A percentile compares a stretch with the other conserved stretches of the same genome.
These are phyloP conservation scores for Ophiothrix spiculata DNA, from an alignment of 35 echinoderm and acorn worm genomes.

Conservation along the genomic window DNA sequence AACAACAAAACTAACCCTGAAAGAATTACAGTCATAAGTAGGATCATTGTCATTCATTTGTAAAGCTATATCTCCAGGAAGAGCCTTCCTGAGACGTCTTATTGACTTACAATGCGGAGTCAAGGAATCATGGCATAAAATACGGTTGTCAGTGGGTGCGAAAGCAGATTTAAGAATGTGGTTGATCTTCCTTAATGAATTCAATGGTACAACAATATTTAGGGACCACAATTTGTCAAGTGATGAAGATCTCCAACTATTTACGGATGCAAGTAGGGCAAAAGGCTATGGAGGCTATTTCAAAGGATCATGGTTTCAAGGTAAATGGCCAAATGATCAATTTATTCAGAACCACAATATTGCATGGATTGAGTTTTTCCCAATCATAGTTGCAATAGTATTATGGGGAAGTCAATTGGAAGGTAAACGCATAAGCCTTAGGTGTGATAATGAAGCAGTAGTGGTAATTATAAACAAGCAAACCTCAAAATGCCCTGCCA, in stretches of 20 bases:
- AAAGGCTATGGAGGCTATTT: conserved; percentile 29
- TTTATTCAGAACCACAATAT: background rate
- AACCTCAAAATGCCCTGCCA: background rate
- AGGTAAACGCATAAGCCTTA: background rate
- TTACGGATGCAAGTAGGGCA: conserved; percentile 6
- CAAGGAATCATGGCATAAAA: background rate
- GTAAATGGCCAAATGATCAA: background rate
- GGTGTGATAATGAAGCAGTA: background rate
- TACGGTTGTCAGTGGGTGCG: background rate
- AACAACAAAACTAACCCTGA: background rate
- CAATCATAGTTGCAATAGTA: background rate
- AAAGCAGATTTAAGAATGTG: conserved; percentile 15
- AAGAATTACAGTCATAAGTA: conserved; percentile 8
- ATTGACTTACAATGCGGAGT: conserved; percentile 19
- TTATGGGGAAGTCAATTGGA: background rate
- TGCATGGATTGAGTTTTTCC: conserved; percentile 11
- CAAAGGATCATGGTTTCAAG: conserved; percentile 15
- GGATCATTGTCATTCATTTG: conserved; percentile 21
- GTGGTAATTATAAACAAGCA: background rate
- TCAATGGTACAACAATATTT: conserved; percentile 20
- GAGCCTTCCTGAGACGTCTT: conserved; percentile 24
- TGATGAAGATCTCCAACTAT: conserved; percentile 18
- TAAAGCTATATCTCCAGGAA: conserved; percentile 13
- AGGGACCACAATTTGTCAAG: background rate
- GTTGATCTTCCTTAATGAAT: background rate